Percentiles rank a stretch among this genome's conserved stretches.
Conservation (phyloP, 1,140 invertebrate genomes). For the Himalopsyche phryganea region DNA sequence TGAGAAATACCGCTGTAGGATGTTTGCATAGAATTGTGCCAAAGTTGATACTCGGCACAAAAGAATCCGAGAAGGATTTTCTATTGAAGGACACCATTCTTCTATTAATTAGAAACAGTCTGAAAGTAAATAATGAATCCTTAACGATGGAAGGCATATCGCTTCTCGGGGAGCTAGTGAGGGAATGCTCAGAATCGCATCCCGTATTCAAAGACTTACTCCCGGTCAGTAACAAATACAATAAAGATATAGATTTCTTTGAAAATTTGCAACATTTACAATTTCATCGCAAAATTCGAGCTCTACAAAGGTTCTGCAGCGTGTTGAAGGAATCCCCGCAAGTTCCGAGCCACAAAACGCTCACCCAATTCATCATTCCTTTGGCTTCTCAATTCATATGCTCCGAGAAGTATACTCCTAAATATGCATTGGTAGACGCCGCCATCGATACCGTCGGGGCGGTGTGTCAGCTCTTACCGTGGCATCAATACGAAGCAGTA, state of each 20-base stretch:
- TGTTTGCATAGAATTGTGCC: slow-evolving; percentile 66
- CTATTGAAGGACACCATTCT: slow-evolving; percentile 72
- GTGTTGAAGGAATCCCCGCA: slow-evolving; percentile 56
- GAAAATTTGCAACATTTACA: slow-evolving; percentile 88
- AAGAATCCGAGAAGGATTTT: slow-evolving; percentile 56
- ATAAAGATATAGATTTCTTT: slow-evolving; percentile 90
- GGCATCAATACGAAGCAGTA: slow-evolving; percentile 81
- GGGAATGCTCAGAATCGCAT: slow-evolving; percentile 68
- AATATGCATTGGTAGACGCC: slow-evolving; percentile 80
- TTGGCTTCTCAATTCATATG: slow-evolving; percentile 77
- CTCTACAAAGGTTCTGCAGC: slow-evolving; percentile 66
- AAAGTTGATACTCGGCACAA: slow-evolving; percentile 54
- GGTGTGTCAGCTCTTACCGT: slow-evolving; percentile 74
- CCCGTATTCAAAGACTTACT: slow-evolving; percentile 72
- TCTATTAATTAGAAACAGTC: slow-evolving; percentile 62
- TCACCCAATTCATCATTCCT: slow-evolving; percentile 83
- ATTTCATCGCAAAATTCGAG: slow-evolving; percentile 75
- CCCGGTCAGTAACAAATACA: slow-evolving; percentile 64
- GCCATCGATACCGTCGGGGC: slow-evolving; percentile 73
- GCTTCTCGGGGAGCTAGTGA: slow-evolving; percentile 69
- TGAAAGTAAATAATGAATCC: slow-evolving; percentile 63
- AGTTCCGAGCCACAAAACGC: slow-evolving; percentile 61
- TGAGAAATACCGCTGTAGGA: slow-evolving; percentile 73
- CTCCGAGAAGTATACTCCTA: slow-evolving; percentile 69
- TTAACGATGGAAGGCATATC: slow-evolving; percentile 72